A percentile compares a stretch with the other conserved stretches of the same genome.
Conservation (phyloP, 2,797 vertebrate genomes). For the Glossophaga mutica region DNA sequence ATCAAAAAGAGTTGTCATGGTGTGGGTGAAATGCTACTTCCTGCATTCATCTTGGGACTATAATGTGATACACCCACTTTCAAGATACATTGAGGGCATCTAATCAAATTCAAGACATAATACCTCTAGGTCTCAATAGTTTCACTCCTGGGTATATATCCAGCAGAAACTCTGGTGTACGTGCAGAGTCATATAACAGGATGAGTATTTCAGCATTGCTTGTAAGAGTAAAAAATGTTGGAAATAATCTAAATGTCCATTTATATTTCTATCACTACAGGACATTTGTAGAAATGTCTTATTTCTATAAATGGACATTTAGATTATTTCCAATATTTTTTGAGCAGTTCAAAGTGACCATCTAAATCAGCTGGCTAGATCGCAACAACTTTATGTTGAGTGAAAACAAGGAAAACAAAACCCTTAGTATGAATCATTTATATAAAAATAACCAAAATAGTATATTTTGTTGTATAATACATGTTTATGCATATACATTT, state of each 20-base stretch:
- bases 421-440: constrained; percentile 15
- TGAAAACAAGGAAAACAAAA: constrained; percentile 20
- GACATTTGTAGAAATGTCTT: too few species aligned
- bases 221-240: neutral
- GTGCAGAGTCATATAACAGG: neutral
- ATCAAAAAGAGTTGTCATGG: neutral
- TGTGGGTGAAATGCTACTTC: neutral
- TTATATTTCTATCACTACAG: neutral
- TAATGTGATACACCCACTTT: neutral
- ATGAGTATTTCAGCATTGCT: neutral
- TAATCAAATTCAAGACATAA: neutral
- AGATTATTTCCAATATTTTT: too few species aligned
- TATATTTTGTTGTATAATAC: neutral
- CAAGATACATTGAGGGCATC: neutral
- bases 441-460: neutral
- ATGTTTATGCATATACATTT: neutral
- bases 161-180: neutral
- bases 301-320: too few species aligned
- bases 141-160: neutral
- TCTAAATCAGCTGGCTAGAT: neutral
- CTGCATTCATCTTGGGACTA: neutral
- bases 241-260: neutral
- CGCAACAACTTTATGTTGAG: neutral
- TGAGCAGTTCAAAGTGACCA: neutral
- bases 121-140: neutral